Evolutionary conservation across 1,140 invertebrate genomes (phyloP).

Genomic region (Coptotermes formosanus): DNA sequence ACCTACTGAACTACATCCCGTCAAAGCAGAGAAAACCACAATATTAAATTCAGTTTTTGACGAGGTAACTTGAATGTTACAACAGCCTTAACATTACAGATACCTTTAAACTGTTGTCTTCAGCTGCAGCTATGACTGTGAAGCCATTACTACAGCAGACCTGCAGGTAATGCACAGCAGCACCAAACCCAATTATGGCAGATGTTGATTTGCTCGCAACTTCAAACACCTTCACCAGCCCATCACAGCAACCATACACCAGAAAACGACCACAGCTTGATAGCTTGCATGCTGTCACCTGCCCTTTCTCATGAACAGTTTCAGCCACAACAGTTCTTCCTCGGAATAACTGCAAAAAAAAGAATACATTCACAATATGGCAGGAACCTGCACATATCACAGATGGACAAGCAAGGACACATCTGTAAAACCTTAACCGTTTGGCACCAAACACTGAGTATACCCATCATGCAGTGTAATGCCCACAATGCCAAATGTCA

Average conservation of each 20-base stretch:
- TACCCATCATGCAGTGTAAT: too few species aligned
- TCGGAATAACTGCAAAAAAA: neutral
- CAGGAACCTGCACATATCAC: too few species aligned
- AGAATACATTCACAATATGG: too few species aligned
- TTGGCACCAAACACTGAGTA: too few species aligned
- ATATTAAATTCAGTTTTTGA: too few species aligned
- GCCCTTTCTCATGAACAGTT: neutral
- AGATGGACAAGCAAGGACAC: too few species aligned
- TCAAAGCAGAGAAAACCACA: too few species aligned
- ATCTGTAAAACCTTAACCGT: too few species aligned
- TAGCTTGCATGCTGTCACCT: neutral
- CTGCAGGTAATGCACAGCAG: neutral
- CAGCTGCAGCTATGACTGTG: neutral
- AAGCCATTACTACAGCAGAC: neutral
- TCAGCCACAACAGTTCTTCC: neutral
- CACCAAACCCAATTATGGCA: neutral
- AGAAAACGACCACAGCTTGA: neutral
- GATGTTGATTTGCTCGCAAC: neutral
- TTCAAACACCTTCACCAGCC: neutral
- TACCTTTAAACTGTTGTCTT: slow-evolving; percentile 6
- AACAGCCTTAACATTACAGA: neutral
- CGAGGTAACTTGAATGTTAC: neutral
- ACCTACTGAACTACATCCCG: too few species aligned
- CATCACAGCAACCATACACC: slow-evolving; percentile 6
- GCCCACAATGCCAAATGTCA: too few species aligned